These are phyloP conservation scores for Drosophila sordidula DNA, from an alignment of 2,888 invertebrate species.

Conservation along the genomic window DNA sequence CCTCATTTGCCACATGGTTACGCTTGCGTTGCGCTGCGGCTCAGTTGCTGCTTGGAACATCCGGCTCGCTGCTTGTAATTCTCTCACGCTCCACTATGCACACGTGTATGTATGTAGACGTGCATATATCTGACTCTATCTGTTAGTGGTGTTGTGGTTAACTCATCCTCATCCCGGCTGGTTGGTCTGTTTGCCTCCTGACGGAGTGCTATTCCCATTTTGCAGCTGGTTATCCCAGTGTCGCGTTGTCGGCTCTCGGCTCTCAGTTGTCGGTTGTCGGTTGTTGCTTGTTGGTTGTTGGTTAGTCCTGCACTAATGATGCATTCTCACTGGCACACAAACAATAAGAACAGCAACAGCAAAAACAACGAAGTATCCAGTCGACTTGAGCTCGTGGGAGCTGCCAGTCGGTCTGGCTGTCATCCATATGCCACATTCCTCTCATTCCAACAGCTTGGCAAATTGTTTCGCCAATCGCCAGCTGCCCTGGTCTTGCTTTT, in stretches of 20 bases:
- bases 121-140: slow-evolving; percentile 8
- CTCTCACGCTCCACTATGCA: background rate
- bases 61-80: slow-evolving; percentile 11
- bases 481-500: slow-evolving; percentile 19
- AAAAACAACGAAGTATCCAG: slow-evolving; percentile 47
- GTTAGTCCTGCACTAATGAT: slow-evolving; percentile 63
- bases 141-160: slow-evolving; percentile 28
- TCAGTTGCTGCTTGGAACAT: slow-evolving; percentile 22
- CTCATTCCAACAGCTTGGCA: background rate
- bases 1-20: slow-evolving; percentile 71
- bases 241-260: slow-evolving; percentile 21
- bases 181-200: background rate
- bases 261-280: background rate
- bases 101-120: background rate
- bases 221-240: slow-evolving; percentile 37
- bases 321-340: slow-evolving; percentile 52
- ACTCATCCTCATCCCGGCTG: slow-evolving; percentile 8
- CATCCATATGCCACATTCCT: slow-evolving; percentile 36
- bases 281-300: slow-evolving; percentile 7
- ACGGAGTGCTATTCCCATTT: slow-evolving; percentile 38
- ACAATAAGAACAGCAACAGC: slow-evolving; percentile 26
- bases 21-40: slow-evolving; percentile 39
- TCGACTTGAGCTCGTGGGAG: slow-evolving; percentile 53
- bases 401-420: slow-evolving; percentile 29
- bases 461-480: slow-evolving; percentile 35